Conservation (phyloP, 2,797 vertebrate species). For the Craterocephalus amniculus region DNA sequence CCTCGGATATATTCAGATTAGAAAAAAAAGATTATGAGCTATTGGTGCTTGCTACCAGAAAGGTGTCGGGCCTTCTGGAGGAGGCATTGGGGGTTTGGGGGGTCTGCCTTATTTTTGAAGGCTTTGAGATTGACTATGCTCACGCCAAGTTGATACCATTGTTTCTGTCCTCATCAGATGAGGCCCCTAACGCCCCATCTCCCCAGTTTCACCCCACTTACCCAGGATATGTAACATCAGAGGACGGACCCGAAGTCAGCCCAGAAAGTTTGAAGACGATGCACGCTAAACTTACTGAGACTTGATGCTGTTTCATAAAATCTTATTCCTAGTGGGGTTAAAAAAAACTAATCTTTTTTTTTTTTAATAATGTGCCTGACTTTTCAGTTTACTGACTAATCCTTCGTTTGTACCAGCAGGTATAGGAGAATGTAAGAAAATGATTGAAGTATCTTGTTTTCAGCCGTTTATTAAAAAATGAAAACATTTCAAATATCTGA, state of each 20-base stretch:
- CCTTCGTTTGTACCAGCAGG: not conserved
- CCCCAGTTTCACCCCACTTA: conserved; percentile 68
- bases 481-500: too few relatives aligned
- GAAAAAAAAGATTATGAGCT: conserved; percentile 69
- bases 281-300: conserved; percentile 54
- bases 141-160: conserved; percentile 84
- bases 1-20: conserved; percentile 81
- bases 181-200: not conserved
- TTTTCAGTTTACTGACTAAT: not conserved
- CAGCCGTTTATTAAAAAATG: not conserved
- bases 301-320: not conserved
- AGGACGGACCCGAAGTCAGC: conserved; percentile 74
- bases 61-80: conserved; percentile 71
- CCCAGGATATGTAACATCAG: conserved; percentile 82
- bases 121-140: conserved; percentile 84
- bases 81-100: conserved; percentile 68
- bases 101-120: conserved; percentile 83
- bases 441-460: not conserved
- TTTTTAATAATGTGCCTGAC: not conserved
- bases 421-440: not conserved
- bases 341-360: not conserved
- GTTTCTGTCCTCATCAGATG: not conserved
- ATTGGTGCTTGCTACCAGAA: conserved; percentile 68
- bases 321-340: not conserved
- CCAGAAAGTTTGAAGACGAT: conserved; percentile 63